Evolutionary conservation across 2,113 vertebrate genomes (phyloP).

Genomic region (Megatriorchis doriae): DNA sequence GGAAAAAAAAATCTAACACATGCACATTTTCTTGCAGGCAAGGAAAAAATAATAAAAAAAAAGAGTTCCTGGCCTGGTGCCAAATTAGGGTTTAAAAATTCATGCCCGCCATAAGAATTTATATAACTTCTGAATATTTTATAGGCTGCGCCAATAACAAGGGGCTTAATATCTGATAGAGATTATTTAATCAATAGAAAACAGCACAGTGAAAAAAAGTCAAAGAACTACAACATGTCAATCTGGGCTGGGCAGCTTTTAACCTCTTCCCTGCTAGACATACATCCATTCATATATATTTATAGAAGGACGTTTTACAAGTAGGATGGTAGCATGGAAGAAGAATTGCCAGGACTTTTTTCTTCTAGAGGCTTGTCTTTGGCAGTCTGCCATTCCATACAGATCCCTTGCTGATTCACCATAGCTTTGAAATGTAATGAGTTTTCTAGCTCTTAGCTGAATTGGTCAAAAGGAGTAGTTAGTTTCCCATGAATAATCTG

Average conservation of each 20-base stretch:
- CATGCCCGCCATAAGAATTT: conserved; percentile 57
- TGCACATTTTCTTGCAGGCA: background rate
- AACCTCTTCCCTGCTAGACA: background rate
- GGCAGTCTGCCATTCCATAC: background rate
- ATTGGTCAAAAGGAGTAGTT: background rate
- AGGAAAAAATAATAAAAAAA: background rate
- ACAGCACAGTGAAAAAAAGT: conserved; percentile 8
- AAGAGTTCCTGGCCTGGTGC: conserved; percentile 9
- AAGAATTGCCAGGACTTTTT: background rate
- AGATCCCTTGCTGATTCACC: background rate
- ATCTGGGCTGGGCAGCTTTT: background rate
- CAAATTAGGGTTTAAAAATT: conserved; percentile 72
- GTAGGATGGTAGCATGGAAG: background rate
- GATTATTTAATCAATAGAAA: conserved; percentile 68
- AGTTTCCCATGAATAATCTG: background rate
- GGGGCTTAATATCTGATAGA: conserved; percentile 62
- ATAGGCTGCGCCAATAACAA: conserved; percentile 60
- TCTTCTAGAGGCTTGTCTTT: background rate
- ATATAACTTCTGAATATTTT: conserved; percentile 69
- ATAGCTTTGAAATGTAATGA: background rate
- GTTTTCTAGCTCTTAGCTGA: background rate
- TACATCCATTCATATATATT: background rate
- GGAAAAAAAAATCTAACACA: background rate
- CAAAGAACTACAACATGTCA: background rate
- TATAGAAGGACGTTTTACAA: background rate